Evolutionary conservation across 2,113 vertebrate species (phyloP).

Genomic region (Lates calcarifer): DNA sequence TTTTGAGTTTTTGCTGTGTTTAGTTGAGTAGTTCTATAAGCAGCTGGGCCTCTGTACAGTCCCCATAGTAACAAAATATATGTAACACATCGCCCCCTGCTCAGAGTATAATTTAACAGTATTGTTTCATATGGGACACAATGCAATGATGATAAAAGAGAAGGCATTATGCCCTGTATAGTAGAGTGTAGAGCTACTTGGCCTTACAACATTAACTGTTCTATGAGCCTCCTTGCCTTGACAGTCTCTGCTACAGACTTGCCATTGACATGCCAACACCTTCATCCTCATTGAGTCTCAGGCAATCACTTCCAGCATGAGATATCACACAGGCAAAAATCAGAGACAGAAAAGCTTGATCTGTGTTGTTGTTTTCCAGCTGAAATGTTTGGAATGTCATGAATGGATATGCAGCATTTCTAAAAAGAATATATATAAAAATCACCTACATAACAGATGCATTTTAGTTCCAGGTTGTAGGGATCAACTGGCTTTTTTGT

Average conservation of each 20-base stretch:
- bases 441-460: neutral
- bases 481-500: conserved; percentile 6
- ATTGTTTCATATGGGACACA: conserved; percentile 72
- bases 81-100: conserved; percentile 51
- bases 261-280: conserved; percentile 25
- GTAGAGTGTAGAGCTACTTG: conserved; percentile 59
- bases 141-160: conserved; percentile 71
- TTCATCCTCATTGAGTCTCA: conserved; percentile 41
- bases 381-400: conserved; percentile 1
- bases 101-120: conserved; percentile 68
- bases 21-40: conserved; percentile 46
- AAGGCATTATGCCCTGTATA: conserved; percentile 55
- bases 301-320: conserved; percentile 41
- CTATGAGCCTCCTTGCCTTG: conserved; percentile 72
- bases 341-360: neutral
- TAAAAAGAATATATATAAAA: neutral
- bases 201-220: conserved; percentile 68
- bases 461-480: conserved; percentile 20
- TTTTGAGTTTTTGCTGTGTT: conserved; percentile 52
- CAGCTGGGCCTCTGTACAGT: conserved; percentile 68
- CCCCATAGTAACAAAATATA: conserved; percentile 53
- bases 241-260: conserved; percentile 61
- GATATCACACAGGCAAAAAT: conserved; percentile 36
- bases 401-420: conserved; percentile 31
- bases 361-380: conserved; percentile 9